Base-by-base conservation (phyloP, 2,888 invertebrate species). In the Hypercompe scribonia region DNA sequence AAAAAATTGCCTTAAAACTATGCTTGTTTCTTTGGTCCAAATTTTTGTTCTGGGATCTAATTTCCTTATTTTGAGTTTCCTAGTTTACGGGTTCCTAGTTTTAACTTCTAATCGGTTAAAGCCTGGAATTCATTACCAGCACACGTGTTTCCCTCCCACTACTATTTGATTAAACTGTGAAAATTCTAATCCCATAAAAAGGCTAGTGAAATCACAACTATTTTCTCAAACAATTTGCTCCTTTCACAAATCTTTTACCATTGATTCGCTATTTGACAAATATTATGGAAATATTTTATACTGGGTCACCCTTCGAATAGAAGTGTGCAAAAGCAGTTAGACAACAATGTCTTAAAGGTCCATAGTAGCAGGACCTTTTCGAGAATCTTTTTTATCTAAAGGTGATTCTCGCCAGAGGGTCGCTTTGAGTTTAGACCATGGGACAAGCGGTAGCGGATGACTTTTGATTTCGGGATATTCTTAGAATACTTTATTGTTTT, bases 351-450 rank as follows among this genome's bases (percentile, higher is more conserved):
- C 81, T 82, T 74, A 77, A 81, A 81, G 72, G 24, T 68, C 80
- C 72, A 46, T 77, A 79, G 81, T 66, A 78, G 67, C 69, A 74
- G 70, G 77, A 75, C 81, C 86, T 79, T 82, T 86, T 80, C 72
- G 65, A 73, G 64, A 79, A 82, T 81, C 80, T 81, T 81, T 81
- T 85, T 85, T 85, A 86, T 85, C 84, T 84, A 78, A 79, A 86
- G 86, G 86, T 86, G 86, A 86, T 85, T 86, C 83, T 82, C 74
- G 75, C 72, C 76, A 77, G 80, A 83, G 80, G 85, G 81, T 84
- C 77, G 72, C 70, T 75, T 71, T 71, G 65, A 11, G 65, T 42
- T 68, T 70, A 73, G 72, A 50, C 11, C 70, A 73, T 76, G 77
- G 65, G 70, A 73, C 46, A 73, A 71, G 76, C 73, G 68, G 50